Evolutionary conservation across 2,797 vertebrate genomes (phyloP).

Genomic region (Siniperca obscura): DNA sequence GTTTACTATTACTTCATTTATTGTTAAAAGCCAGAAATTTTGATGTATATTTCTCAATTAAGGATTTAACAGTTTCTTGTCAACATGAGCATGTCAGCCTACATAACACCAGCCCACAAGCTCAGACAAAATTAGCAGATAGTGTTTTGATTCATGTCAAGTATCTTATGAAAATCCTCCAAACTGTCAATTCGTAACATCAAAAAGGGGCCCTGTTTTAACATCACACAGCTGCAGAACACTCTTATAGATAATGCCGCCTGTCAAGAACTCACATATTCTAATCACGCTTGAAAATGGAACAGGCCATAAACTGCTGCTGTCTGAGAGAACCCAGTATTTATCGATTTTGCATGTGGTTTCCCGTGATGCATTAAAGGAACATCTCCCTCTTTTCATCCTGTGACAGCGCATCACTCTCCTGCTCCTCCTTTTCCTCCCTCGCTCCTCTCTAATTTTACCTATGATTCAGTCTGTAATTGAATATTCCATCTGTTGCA

Average conservation of each 20-base stretch:
- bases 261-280: slow-evolving; percentile 41
- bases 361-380: slow-evolving; percentile 52
- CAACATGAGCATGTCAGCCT: slow-evolving; percentile 4
- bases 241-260: not conserved
- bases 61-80: slow-evolving; percentile 10
- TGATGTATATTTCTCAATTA: not conserved
- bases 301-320: slow-evolving; percentile 32
- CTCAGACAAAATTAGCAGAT: slow-evolving; percentile 24
- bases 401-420: slow-evolving; percentile 55
- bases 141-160: slow-evolving; percentile 48
- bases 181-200: slow-evolving; percentile 32
- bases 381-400: slow-evolving; percentile 37
- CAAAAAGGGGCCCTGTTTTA: slow-evolving; percentile 21
- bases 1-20: not conserved
- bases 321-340: slow-evolving; percentile 18
- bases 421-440: slow-evolving; percentile 30
- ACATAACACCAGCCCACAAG: slow-evolving; percentile 18
- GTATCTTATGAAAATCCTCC: slow-evolving; percentile 38
- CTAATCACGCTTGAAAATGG: slow-evolving; percentile 23
- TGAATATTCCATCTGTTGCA: slow-evolving; percentile 62
- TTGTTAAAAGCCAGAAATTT: not conserved
- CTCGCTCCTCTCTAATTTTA: slow-evolving; percentile 62
- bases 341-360: slow-evolving; percentile 52
- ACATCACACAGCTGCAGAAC: slow-evolving; percentile 38
- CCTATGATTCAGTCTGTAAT: slow-evolving; percentile 65